These are phyloP conservation scores for Maniola jurtina DNA, from an alignment of 1,140 invertebrate species.

Conservation along the genomic window DNA sequence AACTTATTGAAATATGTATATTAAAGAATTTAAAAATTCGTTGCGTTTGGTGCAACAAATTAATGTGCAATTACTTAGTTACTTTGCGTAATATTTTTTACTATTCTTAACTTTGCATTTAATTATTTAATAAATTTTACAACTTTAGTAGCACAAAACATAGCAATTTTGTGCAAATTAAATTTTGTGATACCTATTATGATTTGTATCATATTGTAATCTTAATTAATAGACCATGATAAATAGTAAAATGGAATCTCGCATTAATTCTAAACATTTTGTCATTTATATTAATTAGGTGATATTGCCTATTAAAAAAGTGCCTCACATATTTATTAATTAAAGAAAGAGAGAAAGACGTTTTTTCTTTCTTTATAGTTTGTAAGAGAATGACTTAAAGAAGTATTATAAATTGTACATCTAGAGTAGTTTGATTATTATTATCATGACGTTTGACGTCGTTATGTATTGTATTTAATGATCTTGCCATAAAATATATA, in stretches of 20 bases:
- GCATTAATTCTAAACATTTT: background rate
- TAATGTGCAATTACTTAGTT: no score
- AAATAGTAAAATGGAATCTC: background rate
- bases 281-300: background rate
- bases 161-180: no score
- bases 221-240: background rate
- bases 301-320: background rate
- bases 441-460: background rate
- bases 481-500: background rate
- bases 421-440: slow-evolving; percentile 11
- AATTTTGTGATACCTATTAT: no score
- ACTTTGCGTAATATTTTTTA: no score
- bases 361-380: slow-evolving; percentile 3
- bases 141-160: no score
- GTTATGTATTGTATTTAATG: background rate
- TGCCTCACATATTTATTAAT: background rate
- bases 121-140: no score
- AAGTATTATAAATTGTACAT: slow-evolving; percentile 27
- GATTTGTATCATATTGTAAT: no score
- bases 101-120: no score
- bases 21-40: no score
- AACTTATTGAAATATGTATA: no score
- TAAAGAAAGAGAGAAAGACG: background rate
- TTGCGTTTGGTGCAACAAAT: no score
- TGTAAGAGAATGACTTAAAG: slow-evolving; percentile 16